These are phyloP conservation scores for Lepidochitona cinerea DNA, from an alignment of 2,888 invertebrate genomes.

Conservation along the genomic window DNA sequence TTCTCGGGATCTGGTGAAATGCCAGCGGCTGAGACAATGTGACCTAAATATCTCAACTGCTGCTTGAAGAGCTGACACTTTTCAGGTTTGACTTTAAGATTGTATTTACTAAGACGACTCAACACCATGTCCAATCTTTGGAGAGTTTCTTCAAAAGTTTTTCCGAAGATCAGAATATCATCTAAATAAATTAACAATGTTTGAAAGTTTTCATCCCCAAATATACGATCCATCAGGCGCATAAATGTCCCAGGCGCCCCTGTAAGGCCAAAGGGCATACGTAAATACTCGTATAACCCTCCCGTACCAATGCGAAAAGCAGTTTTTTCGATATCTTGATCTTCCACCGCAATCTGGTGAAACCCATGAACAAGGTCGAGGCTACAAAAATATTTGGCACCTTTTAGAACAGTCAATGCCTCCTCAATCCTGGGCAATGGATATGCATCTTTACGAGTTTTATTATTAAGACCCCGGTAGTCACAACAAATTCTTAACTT, in stretches of 20 bases:
- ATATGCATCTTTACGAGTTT: constrained; percentile 37
- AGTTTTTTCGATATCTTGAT: constrained; percentile 28
- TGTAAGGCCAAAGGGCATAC: constrained; percentile 36
- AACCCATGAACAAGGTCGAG: constrained; percentile 42
- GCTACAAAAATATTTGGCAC: constrained; percentile 30
- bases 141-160: constrained; percentile 20
- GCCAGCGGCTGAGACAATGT: constrained; percentile 17
- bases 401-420: constrained; percentile 23
- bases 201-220: constrained; percentile 34
- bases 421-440: constrained; percentile 47
- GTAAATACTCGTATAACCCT: constrained; percentile 25
- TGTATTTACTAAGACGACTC: constrained; percentile 10
- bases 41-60: constrained; percentile 18
- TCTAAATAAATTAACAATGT: constrained; percentile 34
- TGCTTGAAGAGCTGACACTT: constrained; percentile 26
- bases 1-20: constrained; percentile 29
- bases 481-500: constrained; percentile 40
- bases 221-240: constrained; percentile 32
- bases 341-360: constrained; percentile 29
- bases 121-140: constrained; percentile 30
- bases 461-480: constrained; percentile 39
- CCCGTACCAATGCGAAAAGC: constrained; percentile 33
- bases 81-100: constrained; percentile 26
- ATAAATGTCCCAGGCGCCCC: constrained; percentile 35
- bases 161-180: constrained; percentile 34